Evolutionary conservation across 2,113 vertebrate species (phyloP), one percentile per base, ranked within the genome.

Genomic region (Apistogramma diplotaenia): DNA sequence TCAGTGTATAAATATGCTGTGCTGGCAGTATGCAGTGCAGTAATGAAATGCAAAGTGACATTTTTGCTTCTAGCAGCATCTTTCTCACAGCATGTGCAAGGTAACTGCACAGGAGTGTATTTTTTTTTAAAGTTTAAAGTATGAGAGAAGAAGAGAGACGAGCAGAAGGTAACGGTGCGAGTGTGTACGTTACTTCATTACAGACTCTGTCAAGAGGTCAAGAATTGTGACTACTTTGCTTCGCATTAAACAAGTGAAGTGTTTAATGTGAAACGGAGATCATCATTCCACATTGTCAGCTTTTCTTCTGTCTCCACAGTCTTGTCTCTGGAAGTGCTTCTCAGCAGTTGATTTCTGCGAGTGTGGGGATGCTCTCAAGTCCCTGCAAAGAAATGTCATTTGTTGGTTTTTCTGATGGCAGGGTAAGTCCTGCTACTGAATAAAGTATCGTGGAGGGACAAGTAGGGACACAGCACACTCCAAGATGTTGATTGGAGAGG

Each of bases 21-120:
- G 81, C 85, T 85, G 53, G 82, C 86, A 59, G 75, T 77, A 84
- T 89, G 85, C 85, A 87, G 72, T 1, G 8, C 81, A 85, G 85
- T 84, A 90, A 83, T 79, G 82, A 92, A 78, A 93, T 90, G 79
- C 74, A 89, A 84, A 87, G 86, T 89, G 93, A 91, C 91, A 90
- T 91, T 88, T 90, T 59, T 89, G 90, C 92, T 88, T 88, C 77
- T 33, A 71, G 89, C 89, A 89, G 90, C 91, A 89, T 85, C 81
- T 93, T 88, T 88, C 82, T 74, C 51, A 6, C 58, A 60, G 79
- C 77, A 79, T 73, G 80, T 56, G 49, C 78, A 75, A 72, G 18
- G 46, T 23, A 1, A 58, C 25, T 74, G 56, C n/a, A 46, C 74
- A 80, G 62, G 81, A 43, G 76, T 71, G 61, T 82, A 40, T 8